phyloP scores from a whole-genome alignment of 2,113 vertebrate genomes.

The Leucosticte australis region DNA sequence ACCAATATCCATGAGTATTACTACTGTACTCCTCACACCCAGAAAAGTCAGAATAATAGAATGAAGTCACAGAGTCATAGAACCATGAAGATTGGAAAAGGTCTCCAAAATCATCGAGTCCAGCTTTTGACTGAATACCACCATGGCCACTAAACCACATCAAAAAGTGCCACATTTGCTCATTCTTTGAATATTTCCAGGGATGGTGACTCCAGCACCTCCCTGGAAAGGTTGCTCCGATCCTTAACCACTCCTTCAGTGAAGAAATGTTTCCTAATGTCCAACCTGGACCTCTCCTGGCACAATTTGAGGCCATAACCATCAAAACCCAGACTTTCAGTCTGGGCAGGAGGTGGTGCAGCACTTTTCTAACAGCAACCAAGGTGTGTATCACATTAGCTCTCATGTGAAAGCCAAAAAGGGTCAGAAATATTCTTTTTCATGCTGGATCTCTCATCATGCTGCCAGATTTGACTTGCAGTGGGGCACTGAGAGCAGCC shows the following conservation, averaged over 20 bases:
- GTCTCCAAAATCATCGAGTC: background rate
- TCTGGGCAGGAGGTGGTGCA: background rate
- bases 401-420: background rate
- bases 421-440: background rate
- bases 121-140: rapidly evolving
- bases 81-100: background rate
- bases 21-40: background rate
- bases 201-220: background rate
- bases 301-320: background rate
- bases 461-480: background rate
- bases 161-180: rapidly evolving
- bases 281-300: background rate
- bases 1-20: rapidly evolving
- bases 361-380: background rate
- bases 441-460: background rate
- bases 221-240: background rate
- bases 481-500: background rate
- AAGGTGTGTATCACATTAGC: background rate
- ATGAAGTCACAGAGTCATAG: background rate
- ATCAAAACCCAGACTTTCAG: background rate
- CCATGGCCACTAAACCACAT: background rate
- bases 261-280: background rate
- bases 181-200: rapidly evolving
- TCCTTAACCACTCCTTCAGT: background rate
- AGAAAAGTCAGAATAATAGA: background rate